Conservation (phyloP, 1,140 invertebrate genomes). For the Bombus waltoni region DNA sequence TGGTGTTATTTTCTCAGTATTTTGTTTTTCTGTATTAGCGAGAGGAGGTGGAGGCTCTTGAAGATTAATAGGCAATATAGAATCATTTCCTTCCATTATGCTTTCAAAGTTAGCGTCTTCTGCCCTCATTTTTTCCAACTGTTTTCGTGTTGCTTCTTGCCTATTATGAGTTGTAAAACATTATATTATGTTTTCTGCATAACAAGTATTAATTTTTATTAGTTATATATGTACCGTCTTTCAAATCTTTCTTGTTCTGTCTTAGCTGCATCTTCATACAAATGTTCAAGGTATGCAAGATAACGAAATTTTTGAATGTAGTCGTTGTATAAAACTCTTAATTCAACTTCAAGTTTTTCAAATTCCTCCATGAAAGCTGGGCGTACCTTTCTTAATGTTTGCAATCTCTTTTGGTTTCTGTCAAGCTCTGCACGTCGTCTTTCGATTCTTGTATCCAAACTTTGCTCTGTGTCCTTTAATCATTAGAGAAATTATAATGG, state of each 20-base stretch:
- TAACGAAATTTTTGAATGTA: slow-evolving; percentile 95
- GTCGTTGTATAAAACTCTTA: slow-evolving; percentile 92
- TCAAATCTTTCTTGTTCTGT: slow-evolving; percentile 88
- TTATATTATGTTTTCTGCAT: background rate
- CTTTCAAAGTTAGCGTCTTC: slow-evolving; percentile 81
- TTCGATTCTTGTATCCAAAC: slow-evolving; percentile 95
- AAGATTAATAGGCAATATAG: slow-evolving; percentile 77
- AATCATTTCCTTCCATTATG: slow-evolving; percentile 79
- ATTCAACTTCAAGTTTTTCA: slow-evolving; percentile 93
- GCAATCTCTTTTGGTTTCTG: slow-evolving; percentile 95
- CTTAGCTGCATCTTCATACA: slow-evolving; percentile 88
- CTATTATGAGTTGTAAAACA: slow-evolving; percentile 48
- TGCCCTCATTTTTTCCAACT: slow-evolving; percentile 81
- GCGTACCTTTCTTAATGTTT: slow-evolving; percentile 97
- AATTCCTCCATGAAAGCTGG: slow-evolving; percentile 99
- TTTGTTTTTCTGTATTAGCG: slow-evolving; percentile 68
- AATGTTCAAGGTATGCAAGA: slow-evolving; percentile 91
- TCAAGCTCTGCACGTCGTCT: slow-evolving; percentile 94
- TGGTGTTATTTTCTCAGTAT: slow-evolving; percentile 70
- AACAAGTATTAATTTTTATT: background rate
- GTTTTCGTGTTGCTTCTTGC: slow-evolving; percentile 82
- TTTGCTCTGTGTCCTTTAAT: slow-evolving; percentile 85
- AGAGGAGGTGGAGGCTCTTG: slow-evolving; percentile 70
- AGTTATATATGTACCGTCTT: slow-evolving; percentile 67
- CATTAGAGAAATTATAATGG: background rate